Conservation (phyloP, 2,888 invertebrate genomes). For the Mesopsocus fuscifrons region DNA sequence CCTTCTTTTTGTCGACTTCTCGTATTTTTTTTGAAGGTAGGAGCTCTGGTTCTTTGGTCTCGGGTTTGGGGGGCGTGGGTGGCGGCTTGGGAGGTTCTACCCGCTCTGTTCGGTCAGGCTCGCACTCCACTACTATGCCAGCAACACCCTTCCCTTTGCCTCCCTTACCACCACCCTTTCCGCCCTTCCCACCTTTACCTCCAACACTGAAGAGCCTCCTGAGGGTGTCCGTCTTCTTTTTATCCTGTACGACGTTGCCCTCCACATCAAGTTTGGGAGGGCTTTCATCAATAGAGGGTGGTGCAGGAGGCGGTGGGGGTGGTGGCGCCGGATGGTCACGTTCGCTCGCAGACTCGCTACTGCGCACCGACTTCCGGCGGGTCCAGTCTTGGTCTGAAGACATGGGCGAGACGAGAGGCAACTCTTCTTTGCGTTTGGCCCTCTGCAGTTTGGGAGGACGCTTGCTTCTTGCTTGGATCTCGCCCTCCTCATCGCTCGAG, state of each 20-base stretch:
- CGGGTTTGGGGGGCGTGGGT: slow-evolving; percentile 20
- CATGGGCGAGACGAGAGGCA: slow-evolving; percentile 18
- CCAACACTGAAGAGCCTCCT: slow-evolving; percentile 34
- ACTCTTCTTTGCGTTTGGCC: slow-evolving; percentile 22
- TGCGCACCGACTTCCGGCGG: slow-evolving; percentile 18
- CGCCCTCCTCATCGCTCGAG: slow-evolving; percentile 5
- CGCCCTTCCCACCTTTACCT: slow-evolving; percentile 20
- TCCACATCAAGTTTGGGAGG: slow-evolving; percentile 29
- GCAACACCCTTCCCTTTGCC: slow-evolving; percentile 38
- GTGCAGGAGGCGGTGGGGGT: slow-evolving; percentile 17
- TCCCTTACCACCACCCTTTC: slow-evolving; percentile 38
- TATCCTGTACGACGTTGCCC: slow-evolving; percentile 38
- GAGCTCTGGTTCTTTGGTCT: slow-evolving; percentile 19
- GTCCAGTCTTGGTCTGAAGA: slow-evolving; percentile 3
- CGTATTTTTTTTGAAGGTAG: no score
- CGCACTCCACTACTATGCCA: slow-evolving; percentile 47
- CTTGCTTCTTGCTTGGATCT: neutral
- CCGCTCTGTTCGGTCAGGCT: slow-evolving; percentile 26
- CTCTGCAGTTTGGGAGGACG: slow-evolving; percentile 14
- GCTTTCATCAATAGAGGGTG: slow-evolving; percentile 22
- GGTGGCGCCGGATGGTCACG: slow-evolving; percentile 17
- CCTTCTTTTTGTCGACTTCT: neutral
- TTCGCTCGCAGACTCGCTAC: slow-evolving; percentile 26
- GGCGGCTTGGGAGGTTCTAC: slow-evolving; percentile 19
- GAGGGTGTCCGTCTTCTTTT: slow-evolving; percentile 49